phyloP scores from a whole-genome alignment of 2,113 vertebrate genomes.

The Istiophorus platypterus region DNA sequence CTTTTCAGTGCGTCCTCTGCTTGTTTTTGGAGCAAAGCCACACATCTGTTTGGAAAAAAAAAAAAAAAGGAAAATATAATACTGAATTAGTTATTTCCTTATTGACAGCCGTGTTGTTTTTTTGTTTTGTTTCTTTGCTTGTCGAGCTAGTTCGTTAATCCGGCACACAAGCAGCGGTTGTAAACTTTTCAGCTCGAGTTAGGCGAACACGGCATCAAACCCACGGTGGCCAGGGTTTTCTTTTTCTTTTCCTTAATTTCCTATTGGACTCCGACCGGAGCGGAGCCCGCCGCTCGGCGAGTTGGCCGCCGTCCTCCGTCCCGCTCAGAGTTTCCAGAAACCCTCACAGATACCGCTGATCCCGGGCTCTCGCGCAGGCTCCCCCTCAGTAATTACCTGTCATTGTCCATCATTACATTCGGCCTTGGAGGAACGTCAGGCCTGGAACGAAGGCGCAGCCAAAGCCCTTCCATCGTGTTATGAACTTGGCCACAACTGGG shows the following conservation, averaged over 20 bases:
- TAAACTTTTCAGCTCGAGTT: constrained; percentile 44
- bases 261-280: constrained; percentile 27
- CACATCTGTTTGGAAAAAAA: background rate
- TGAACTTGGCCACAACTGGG: constrained; percentile 12
- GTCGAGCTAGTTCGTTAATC: background rate
- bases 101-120: background rate
- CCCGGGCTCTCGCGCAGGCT: constrained; percentile 51
- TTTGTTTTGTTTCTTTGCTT: too few species aligned
- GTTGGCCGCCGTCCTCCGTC: constrained; percentile 46
- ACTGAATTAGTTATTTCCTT: background rate
- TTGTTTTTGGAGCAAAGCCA: constrained; percentile 19
- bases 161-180: background rate
- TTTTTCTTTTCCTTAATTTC: too few species aligned
- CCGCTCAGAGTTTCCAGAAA: constrained; percentile 74
- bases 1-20: background rate
- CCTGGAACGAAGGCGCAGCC: constrained; percentile 50
- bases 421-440: constrained; percentile 77
- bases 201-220: constrained; percentile 45
- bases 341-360: constrained; percentile 68
- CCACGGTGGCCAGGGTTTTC: constrained; percentile 25
- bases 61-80: background rate
- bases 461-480: constrained; percentile 55
- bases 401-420: constrained; percentile 76
- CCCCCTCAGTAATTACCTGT: constrained; percentile 77
- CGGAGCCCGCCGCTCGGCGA: constrained; percentile 31